Evolutionary conservation across 2,113 vertebrate species (phyloP).

Genomic region (Platichthys stellatus): DNA sequence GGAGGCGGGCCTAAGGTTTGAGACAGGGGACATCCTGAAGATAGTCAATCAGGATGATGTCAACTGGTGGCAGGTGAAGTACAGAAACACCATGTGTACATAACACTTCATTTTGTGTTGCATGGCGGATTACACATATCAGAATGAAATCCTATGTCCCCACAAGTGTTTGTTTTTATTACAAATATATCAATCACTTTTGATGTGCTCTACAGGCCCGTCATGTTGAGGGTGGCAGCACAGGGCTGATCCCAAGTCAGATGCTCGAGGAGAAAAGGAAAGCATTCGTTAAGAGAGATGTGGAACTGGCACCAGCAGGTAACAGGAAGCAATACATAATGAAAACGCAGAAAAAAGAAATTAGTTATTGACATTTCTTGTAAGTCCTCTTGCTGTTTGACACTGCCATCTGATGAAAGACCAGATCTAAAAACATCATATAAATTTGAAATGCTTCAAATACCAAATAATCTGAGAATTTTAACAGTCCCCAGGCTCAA

Average conservation of each 20-base stretch:
- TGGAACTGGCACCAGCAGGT: conserved; percentile 88
- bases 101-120: background rate
- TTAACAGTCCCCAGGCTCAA: no score
- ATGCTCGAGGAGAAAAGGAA: conserved; percentile 96
- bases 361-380: background rate
- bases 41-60: conserved; percentile 96
- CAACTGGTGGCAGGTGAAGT: conserved; percentile 95
- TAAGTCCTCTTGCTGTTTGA: background rate
- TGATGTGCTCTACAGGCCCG: conserved; percentile 82
- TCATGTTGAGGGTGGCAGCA: conserved; percentile 91
- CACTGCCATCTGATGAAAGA: conserved; percentile 13
- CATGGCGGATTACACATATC: background rate
- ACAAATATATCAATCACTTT: background rate
- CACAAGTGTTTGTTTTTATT: background rate
- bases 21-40: conserved; percentile 90
- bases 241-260: conserved; percentile 95
- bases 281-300: conserved; percentile 92
- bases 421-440: background rate
- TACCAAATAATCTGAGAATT: no score
- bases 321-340: conserved; percentile 79
- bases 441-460: background rate
- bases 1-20: conserved; percentile 90
- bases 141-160: no score
- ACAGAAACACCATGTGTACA: background rate
- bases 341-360: background rate